These are phyloP conservation scores for Pseudorasbora parva DNA, from an alignment of 2,113 vertebrate species.

Conservation along the genomic window DNA sequence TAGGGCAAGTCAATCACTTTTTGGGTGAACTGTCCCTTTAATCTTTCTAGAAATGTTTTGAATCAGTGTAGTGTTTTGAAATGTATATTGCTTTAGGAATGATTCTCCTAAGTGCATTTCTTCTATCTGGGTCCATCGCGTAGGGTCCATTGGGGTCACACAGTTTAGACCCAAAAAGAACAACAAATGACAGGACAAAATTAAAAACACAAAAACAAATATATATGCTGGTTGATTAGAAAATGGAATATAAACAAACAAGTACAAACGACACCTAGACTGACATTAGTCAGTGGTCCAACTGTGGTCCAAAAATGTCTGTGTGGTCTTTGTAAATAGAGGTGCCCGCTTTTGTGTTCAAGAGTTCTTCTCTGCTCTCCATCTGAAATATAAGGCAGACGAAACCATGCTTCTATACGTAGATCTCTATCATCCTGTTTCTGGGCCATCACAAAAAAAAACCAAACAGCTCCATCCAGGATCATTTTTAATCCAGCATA, in stretches of 20 bases:
- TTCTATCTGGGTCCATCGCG: conserved; percentile 6
- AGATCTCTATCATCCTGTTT: neutral
- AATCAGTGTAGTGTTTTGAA: neutral
- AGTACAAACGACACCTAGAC: neutral
- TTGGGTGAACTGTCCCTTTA: neutral
- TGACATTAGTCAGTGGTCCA: neutral
- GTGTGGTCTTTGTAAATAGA: neutral
- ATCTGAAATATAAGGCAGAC: neutral
- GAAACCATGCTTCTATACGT: neutral
- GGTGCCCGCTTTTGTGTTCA: neutral
- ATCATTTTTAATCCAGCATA: conserved; percentile 88
- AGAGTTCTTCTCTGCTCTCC: neutral
- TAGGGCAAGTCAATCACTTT: neutral
- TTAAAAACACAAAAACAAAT: neutral
- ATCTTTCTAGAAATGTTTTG: neutral
- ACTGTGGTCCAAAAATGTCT: neutral
- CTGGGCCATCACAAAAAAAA: neutral
- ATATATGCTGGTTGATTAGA: conserved; percentile 6
- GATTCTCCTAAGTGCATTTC: conserved; percentile 30
- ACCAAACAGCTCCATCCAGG: neutral
- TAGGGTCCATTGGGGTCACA: neutral
- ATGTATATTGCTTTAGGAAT: conserved; percentile 35
- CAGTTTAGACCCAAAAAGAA: neutral
- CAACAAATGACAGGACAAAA: neutral
- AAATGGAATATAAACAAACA: neutral